Evolutionary conservation across 2,888 invertebrate species (phyloP), one percentile per base, ranked within the genome.

Genomic region (Phanerotoma sp.): DNA sequence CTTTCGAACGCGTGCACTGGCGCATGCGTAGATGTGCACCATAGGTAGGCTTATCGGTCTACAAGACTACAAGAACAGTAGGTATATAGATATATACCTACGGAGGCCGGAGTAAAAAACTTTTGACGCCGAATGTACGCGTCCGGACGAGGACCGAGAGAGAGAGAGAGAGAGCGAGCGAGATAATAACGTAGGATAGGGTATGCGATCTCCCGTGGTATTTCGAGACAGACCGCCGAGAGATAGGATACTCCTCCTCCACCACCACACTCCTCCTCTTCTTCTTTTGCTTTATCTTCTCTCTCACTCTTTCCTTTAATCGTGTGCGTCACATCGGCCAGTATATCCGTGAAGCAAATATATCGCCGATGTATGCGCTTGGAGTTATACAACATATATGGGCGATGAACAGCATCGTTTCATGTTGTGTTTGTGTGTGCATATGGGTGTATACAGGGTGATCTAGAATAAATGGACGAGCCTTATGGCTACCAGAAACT

Each of bases 201-300:
- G 37, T 44, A 37, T 45, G 30, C 35, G 32, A 15, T 42, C 44
- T 30, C 51, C 42, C 47, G 58, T 54, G 58, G 51, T 56, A 58
- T 58, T 58, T 58, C 56, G 53, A 56, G 58, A 56, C 52, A 53
- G 47, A 56, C 41, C 46, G 46, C 38, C 58, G 30, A 40, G 40
- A 38, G 53, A 51, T 50, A 52, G 35, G 20, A 51, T 48, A 21
- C 25, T 50, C 25, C 25, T 40, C 32, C 22, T 42, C 22, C 33
- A 15, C 13, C 42, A 50, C 44, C 16, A 41, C 21, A n/a, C 50
- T 50, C 47, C n/a, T 13, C 28, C 42, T 21, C 41, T 49, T 13
- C 38, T 40, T 30, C 48, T 5, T 32, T 13, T 9, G 30, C 33
- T 32, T 21, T 52, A 9, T 25, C 33, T 21, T 30, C 21, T 41